A percentile compares a stretch with the other conserved stretches of the same genome.
Evolutionary conservation across 2,113 vertebrate genomes (phyloP).

Genomic region (Pseudorasbora parva): DNA sequence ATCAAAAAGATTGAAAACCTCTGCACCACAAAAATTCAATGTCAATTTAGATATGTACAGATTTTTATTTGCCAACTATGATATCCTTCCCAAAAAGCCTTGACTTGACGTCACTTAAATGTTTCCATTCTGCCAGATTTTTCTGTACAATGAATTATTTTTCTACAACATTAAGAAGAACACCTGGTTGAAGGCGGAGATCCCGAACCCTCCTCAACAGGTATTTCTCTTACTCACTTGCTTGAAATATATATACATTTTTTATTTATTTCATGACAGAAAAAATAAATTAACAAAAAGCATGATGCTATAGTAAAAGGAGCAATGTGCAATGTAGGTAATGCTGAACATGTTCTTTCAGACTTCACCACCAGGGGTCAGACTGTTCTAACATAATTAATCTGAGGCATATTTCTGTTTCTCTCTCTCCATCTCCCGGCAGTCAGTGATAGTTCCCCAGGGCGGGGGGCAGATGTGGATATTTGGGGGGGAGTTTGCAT

Average conservation of each 20-base stretch:
- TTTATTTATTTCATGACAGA: background rate
- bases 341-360: background rate
- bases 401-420: background rate
- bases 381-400: background rate
- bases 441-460: constrained; percentile 90
- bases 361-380: constrained; percentile 62
- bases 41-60: background rate
- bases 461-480: constrained; percentile 93
- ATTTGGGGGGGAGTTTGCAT: constrained; percentile 97
- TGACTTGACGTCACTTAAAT: background rate
- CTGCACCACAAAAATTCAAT: background rate
- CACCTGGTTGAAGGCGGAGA: constrained; percentile 86
- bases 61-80: no score
- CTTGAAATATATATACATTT: background rate
- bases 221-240: constrained; percentile 63
- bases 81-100: background rate
- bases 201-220: constrained; percentile 94
- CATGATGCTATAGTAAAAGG: background rate
- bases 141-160: constrained; percentile 90
- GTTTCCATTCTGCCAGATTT: constrained; percentile 77
- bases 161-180: constrained; percentile 92
- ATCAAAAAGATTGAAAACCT: background rate
- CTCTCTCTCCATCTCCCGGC: constrained; percentile 39
- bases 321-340: background rate
- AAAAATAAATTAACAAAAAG: background rate